Percentiles rank a stretch among this genome's conserved stretches.
phyloP scores from a whole-genome alignment of 2,797 vertebrate genomes.

The Falco naumanni region DNA sequence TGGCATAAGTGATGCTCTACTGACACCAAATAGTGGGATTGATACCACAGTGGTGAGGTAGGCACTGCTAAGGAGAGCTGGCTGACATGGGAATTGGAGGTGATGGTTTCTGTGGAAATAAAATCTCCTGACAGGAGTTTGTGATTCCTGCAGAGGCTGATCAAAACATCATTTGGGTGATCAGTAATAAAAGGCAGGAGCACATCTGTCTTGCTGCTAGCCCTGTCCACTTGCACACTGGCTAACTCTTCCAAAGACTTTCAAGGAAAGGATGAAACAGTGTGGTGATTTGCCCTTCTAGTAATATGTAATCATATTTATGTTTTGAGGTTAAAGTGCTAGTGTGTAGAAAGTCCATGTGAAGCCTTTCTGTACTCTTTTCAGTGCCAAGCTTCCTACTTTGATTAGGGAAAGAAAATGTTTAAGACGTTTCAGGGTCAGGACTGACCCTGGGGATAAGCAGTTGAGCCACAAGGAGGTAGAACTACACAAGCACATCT shows the following conservation, averaged over 20 bases:
- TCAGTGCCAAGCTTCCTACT: not conserved
- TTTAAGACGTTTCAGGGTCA: not conserved
- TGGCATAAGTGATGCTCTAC: not conserved
- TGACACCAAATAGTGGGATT: not conserved
- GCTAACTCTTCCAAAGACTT: not conserved
- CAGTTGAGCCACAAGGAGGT: not conserved
- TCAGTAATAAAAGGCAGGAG: not conserved
- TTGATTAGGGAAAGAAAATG: not conserved
- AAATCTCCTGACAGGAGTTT: not conserved
- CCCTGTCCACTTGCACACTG: not conserved
- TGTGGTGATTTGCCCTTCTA: not conserved
- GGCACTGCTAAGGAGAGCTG: not conserved
- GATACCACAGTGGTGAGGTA: not conserved
- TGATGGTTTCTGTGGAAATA: not conserved
- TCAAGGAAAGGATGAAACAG: not conserved
- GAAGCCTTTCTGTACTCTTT: not conserved
- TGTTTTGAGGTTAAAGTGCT: not conserved
- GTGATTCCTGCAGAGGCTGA: not conserved
- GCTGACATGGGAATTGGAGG: fast-evolving
- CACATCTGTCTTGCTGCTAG: not conserved
- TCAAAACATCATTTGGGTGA: not conserved
- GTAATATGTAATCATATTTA: not conserved
- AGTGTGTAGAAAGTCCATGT: not conserved
- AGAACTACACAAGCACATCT: not conserved
- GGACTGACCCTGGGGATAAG: not conserved